Evolutionary conservation across 2,113 vertebrate genomes (phyloP), one percentile per base, ranked within the genome.

Genomic region (Neodontobutis hainanensis): DNA sequence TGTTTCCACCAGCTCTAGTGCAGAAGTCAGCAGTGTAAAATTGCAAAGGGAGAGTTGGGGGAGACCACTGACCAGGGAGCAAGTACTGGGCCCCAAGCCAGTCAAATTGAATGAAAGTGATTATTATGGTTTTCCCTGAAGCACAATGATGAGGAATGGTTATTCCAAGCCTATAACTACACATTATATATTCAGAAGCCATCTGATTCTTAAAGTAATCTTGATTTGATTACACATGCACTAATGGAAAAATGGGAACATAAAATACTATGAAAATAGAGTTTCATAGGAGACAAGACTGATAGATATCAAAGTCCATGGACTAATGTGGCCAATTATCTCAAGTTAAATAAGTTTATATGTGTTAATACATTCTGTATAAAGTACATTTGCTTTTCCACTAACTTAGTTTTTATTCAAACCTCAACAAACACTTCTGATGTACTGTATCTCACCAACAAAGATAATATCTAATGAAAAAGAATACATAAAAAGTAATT

Each of bases 141-240:
- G 48, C 48, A 2, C 47, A 16, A 16, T 16, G 10, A 11, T 27
- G 48, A 50, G n/a, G 11, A 12, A 55, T n/a, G 12, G 34, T 5
- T 55, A 12, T 35, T 12, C 34, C 34, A 55, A 55, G 52, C 34
- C 4, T 36, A 4, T 55, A 55, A 55, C 34, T 55, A 36, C 52
- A 55, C 34, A 35, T n/a, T 55, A 34, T 55, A 55, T 36, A 55
- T 55, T 11, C 52, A 36, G 52, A 55, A 8, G 6, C 32, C 52
- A 55, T 38, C 34, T 55, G 12, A 35, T 55, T 55, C 34, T 8
- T n/a, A 55, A 34, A 36, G 52, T 38, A n/a, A 55, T 55, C 34
- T 7, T 10, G 34, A 12, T 36, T 12, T 36, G 12, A 55, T 55
- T 55, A 34, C 7, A 34, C 32, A 36, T 4, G 52, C 32, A 32